These are phyloP conservation scores for Trichonephila clavata DNA, from an alignment of 1,140 invertebrate species.

Conservation along the genomic window DNA sequence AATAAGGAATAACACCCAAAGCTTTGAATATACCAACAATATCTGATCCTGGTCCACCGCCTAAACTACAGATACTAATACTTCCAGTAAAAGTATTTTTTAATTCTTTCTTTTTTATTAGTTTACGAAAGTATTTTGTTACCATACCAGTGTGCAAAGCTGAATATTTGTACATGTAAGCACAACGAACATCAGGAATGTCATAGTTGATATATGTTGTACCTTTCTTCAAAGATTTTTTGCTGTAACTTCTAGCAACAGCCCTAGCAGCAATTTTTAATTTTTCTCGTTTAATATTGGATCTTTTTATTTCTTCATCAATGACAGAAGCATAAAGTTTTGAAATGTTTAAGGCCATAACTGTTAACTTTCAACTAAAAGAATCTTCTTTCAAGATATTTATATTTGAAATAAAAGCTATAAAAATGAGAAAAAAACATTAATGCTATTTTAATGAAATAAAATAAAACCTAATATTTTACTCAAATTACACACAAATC, in stretches of 20 bases:
- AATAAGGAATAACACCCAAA: background rate
- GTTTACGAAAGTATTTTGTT: constrained; percentile 46
- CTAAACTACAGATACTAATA: constrained; percentile 57
- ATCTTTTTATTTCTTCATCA: constrained; percentile 23
- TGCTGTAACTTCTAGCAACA: constrained; percentile 7
- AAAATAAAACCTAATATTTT: too few relatives aligned
- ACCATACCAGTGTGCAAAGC: constrained; percentile 30
- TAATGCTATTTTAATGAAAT: too few relatives aligned
- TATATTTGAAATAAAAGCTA: background rate
- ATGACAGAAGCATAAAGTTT: constrained; percentile 27
- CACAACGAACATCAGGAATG: constrained; percentile 40
- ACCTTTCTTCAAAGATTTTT: constrained; percentile 35
- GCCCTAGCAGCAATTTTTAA: background rate
- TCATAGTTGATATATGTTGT: constrained; percentile 24
- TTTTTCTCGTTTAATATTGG: background rate
- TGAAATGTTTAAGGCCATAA: background rate
- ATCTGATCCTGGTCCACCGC: constrained; percentile 62
- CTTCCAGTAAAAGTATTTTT: background rate
- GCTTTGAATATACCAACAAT: constrained; percentile 63
- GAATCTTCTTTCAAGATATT: background rate
- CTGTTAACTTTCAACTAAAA: too few relatives aligned
- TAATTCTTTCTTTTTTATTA: constrained; percentile 22
- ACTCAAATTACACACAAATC: too few relatives aligned
- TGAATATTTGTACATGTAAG: constrained; percentile 62
- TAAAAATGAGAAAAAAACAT: background rate